Evolutionary conservation across 1,140 invertebrate species (phyloP), one percentile per base, ranked within the genome.

Genomic region (Centruroides vittatus): DNA sequence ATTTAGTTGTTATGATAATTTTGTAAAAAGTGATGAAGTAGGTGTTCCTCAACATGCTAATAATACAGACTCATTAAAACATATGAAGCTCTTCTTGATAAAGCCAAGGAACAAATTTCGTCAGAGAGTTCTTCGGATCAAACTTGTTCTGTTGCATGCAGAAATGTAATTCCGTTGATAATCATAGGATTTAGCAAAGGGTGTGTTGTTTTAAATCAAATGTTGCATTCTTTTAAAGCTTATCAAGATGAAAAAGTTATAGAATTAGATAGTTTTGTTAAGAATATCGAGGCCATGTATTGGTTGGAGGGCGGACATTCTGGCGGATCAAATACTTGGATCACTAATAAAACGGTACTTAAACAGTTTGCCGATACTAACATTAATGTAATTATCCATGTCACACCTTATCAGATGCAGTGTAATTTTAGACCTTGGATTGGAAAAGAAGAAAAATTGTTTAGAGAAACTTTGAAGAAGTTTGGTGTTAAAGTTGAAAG

Each of bases 181-280:
- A 70, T 90, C 59, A 79, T 92, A 64, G 90, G 87, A 2, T 93
- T 93, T 72, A 93, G 89, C 73, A 93, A 93, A 79, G 90, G 90
- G 50, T 92, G 88, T 75, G 86, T 90, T 52, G 89, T 93, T 58
- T 78, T 93, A 59, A 93, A 93, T 78, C 89, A 93, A 76, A 78
- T 93, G 65, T 78, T 93, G 47, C 85, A 89, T 70, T 89, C 93
- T 73, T 84, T 91, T 73, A 81, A 86, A 69, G 10, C 34, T 4
- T 35, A 52, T 23, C 13, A 35, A 41, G n/a, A 57, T 12, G 13
- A 60, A 4, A 5, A 13, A 12, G 52, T 56, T 23, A 2, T 59
- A 2, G 55, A 57, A 57, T 5, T 70, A 0, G 54, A 52, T 34
- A 41, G 36, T 0, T 70, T 75, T 61, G 13, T 72, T 4, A 56